Evolutionary conservation across 30 jellyfish, hydroid and myxozoan species (phyloP).

Genomic region (Kudoa iwatai): DNA sequence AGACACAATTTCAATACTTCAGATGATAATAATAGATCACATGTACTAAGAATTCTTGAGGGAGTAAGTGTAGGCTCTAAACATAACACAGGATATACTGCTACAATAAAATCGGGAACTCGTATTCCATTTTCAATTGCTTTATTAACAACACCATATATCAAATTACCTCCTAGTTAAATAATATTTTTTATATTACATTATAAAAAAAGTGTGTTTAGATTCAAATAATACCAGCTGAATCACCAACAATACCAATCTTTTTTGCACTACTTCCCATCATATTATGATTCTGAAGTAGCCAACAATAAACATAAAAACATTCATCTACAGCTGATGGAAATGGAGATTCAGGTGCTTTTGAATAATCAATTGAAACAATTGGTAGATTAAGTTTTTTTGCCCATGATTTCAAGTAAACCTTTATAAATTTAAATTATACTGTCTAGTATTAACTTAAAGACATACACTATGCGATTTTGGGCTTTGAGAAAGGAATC

Average conservation of each 20-base stretch:
- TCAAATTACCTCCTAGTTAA: conserved; percentile 40
- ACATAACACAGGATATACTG: conserved; percentile 67
- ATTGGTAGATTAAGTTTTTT: conserved; percentile 40
- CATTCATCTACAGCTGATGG: conserved; percentile 85
- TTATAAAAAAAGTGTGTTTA: too few relatives aligned
- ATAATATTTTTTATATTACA: too few relatives aligned
- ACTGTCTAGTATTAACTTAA: too few relatives aligned
- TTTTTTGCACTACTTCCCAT: conserved; percentile 53
- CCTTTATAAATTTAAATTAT: background rate
- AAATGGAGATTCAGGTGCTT: conserved; percentile 66
- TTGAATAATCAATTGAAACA: conserved; percentile 45
- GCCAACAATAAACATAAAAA: conserved; percentile 57
- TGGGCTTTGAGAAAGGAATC: conserved; percentile 89
- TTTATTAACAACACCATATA: conserved; percentile 20
- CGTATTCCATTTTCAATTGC: conserved; percentile 28
- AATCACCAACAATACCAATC: conserved; percentile 49
- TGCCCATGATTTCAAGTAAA: conserved; percentile 53
- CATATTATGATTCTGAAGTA: conserved; percentile 10
- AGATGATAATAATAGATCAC: conserved; percentile 63
- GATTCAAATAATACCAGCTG: conserved; percentile 99
- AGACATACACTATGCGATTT: conserved; percentile 73
- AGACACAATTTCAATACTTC: conserved; percentile 67
- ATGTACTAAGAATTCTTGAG: conserved; percentile 40
- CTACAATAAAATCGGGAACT: conserved; percentile 31
- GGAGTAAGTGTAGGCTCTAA: conserved; percentile 43